Percentiles rank a stretch among this genome's conserved stretches.
phyloP scores from a whole-genome alignment of 2,113 vertebrate species.

The Sylvietta virens region DNA sequence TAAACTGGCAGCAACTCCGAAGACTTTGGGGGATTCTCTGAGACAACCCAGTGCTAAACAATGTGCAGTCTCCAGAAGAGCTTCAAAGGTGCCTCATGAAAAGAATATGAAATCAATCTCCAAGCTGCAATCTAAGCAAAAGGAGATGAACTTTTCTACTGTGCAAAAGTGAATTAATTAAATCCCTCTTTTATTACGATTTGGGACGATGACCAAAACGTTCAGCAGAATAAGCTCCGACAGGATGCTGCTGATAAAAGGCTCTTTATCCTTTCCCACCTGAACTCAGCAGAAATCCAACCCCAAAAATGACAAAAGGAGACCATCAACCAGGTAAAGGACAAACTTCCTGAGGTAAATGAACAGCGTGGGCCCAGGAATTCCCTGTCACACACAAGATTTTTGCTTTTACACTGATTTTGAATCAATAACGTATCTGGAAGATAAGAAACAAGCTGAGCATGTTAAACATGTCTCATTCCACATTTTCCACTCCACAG shows the following conservation, averaged over 20 bases:
- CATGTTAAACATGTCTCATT: neutral
- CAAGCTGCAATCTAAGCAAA: neutral
- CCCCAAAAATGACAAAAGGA: neutral
- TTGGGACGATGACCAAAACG: neutral
- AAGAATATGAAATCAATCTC: neutral
- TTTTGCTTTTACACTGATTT: neutral
- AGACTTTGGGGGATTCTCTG: neutral
- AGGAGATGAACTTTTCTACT: neutral
- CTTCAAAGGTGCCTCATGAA: neutral
- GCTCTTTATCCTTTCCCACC: neutral
- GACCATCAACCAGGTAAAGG: neutral
- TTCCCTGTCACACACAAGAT: neutral
- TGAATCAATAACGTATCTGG: fast-evolving
- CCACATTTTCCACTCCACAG: neutral
- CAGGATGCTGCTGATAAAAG: neutral
- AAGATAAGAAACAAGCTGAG: neutral
- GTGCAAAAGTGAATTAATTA: neutral
- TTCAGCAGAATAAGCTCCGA: neutral
- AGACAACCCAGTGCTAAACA: neutral
- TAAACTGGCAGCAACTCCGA: neutral
- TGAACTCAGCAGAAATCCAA: neutral
- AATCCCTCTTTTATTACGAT: neutral
- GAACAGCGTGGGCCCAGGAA: neutral
- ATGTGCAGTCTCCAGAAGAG: neutral
- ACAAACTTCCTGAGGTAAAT: neutral